Base-by-base conservation (phyloP, 1,140 invertebrate species). In the Apolygus lucorum region DNA sequence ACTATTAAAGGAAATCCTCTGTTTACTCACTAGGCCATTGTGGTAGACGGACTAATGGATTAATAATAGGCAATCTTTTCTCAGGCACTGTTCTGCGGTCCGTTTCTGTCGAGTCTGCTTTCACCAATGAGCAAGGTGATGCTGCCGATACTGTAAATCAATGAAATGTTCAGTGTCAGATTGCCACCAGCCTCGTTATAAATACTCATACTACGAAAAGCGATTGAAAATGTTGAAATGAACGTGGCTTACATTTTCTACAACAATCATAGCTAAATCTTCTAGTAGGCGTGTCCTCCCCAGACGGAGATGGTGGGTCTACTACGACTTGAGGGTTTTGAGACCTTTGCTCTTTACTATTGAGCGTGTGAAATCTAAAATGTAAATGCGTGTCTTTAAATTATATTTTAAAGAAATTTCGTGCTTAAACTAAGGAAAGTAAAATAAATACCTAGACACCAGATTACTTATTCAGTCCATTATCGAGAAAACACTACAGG, bases 41-140 rank as follows among this genome's bases (percentile, higher is more conserved):
- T 13, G 92, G 92, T 64, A 93, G 79, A 67, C 86, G 84, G 2
- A 94, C 91, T 24, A 95, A 76, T 0, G 93, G 92, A 81, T 95
- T 95, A 70, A 95, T 94, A 71, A 95, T 95, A 2, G 93, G 93
- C 67, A 94, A 79, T 71, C 88, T 89, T 76, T 89, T 90, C 82
- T 67, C 86, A 82, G 13, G 76, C 76, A 68, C 62, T 63, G 63
- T 67, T 70, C 73, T 75, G 28, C 68, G 54, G 25, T 71, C 70
- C 62, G 72, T 49, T 72, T 67, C 67, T 52, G 71, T 70, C 22
- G 70, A 54, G 17, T 70, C 68, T 27, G 72, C 74, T 52, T 73
- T 76, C 21, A 76, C 71, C 52, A 78, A 74, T 65, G 77, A 74
- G 71, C 76, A 69, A 63, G 77, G 75, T 29, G 76, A 77, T n/a